Evolutionary conservation across 2,797 vertebrate species (phyloP), one percentile per base, ranked within the genome.

Genomic region (Decapterus maruadsi): DNA sequence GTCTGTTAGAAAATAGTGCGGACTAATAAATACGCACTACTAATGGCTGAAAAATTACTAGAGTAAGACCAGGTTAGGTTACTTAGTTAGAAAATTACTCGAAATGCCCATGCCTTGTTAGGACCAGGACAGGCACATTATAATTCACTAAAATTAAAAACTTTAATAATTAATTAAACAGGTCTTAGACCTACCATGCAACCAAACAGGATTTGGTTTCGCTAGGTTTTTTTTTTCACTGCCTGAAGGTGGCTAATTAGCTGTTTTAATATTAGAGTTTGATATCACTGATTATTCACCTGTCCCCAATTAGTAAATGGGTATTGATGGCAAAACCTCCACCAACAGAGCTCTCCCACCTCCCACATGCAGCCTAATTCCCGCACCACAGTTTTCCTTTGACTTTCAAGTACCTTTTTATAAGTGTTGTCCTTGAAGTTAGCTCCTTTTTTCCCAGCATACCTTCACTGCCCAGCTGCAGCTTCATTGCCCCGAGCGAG

Each of bases 401-500:
- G 71, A 79, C 74, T 78, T 84, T 29, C 5, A 3, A 43, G 46
- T 51, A 68, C 68, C 76, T 40, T 11, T 40, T 53, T 45, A 26
- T 83, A 61, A 58, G 36, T 29, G 14, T 71, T 61, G 92, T 81
- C 83, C 87, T 91, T 91, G 82, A 80, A 74, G 75, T 66, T 43
- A 3, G 73, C 45, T 74, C 63, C 10, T 17, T 51, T 57, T 26
- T 26, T 26, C 38, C 48, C 43, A 20, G 6, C 58, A 1, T 6
- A 19, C 59, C 22, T 19, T 73, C 68, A 53, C 56, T 11, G 71
- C 60, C 78, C 31, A 62, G 70, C 84, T 85, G 83, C 67, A 60
- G 76, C 72, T 75, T 71, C 62, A 16, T 53, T 26, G 87, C 88
- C 85, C 81, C 22, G 53, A 86, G 90, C 81, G 43, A 62, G 65